Evolutionary conservation across 2,797 vertebrate genomes (phyloP).

Genomic region (Chelidonichthys spinosus): DNA sequence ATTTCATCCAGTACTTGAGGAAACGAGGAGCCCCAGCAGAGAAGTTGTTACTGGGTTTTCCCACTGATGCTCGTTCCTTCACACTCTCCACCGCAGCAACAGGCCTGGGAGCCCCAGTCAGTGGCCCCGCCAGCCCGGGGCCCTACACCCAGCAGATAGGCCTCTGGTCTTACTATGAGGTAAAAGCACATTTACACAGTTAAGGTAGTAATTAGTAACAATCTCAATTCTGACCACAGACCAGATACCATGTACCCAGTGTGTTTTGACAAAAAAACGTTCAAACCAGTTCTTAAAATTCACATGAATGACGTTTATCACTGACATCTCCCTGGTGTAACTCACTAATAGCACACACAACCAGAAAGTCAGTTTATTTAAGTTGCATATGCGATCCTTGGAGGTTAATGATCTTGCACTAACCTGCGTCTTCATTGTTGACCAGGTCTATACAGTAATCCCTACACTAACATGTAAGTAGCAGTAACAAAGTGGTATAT

Average conservation of each 20-base stretch:
- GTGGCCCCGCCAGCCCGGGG: constrained; percentile 79
- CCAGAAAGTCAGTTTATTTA: too few relatives aligned
- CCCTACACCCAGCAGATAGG: constrained; percentile 83
- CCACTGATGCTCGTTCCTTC: constrained; percentile 81
- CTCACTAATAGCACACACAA: too few relatives aligned
- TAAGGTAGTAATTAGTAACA: not conserved
- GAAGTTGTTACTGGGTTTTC: constrained; percentile 84
- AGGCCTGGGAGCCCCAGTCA: constrained; percentile 68
- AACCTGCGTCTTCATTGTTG: too few relatives aligned
- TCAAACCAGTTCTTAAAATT: too few relatives aligned
- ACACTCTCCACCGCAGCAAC: constrained; percentile 55
- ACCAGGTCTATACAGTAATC: too few relatives aligned
- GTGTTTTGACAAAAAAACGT: too few relatives aligned
- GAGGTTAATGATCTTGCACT: too few relatives aligned
- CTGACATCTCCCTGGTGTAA: too few relatives aligned
- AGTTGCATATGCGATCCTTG: too few relatives aligned
- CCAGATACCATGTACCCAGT: not conserved
- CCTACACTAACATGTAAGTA: too few relatives aligned
- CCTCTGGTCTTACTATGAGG: constrained; percentile 87
- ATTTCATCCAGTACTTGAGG: constrained; percentile 78
- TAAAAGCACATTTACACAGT: constrained; percentile 44
- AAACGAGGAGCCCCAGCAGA: constrained; percentile 69
- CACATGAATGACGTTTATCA: too few relatives aligned
- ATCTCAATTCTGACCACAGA: not conserved
- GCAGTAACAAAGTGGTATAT: too few relatives aligned